phyloP scores from a whole-genome alignment of 2,113 vertebrate genomes.

The Anguilla japonica region DNA sequence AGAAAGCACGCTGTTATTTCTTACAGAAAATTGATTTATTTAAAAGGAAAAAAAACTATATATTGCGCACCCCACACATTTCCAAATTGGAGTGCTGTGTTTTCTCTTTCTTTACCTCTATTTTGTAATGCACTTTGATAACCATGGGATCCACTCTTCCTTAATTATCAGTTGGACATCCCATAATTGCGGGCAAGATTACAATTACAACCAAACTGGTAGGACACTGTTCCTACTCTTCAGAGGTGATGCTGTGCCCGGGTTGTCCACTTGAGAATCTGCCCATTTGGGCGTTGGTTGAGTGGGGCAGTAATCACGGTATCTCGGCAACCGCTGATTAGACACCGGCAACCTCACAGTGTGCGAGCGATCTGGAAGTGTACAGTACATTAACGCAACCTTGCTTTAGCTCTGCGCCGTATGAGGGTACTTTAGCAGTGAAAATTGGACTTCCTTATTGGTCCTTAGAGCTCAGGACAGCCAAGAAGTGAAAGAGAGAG shows the following conservation, averaged over 20 bases:
- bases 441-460: not conserved
- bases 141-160: not conserved
- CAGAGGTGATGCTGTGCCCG: not conserved
- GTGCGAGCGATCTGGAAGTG: not conserved
- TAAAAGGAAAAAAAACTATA: conserved; percentile 24
- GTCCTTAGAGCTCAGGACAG: not conserved
- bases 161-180: conserved; percentile 1
- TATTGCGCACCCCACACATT: not conserved
- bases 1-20: not conserved
- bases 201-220: not conserved
- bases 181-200: not conserved
- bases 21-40: conserved; percentile 46
- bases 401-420: not conserved
- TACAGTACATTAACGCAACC: not conserved
- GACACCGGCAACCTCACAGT: not conserved
- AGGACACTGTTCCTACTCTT: not conserved
- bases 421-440: not conserved
- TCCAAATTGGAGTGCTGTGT: not conserved
- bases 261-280: not conserved
- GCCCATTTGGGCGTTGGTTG: not conserved
- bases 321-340: not conserved
- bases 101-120: not conserved
- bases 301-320: not conserved
- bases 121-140: not conserved
- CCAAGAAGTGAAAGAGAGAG: not conserved